Base-by-base conservation (phyloP, 2,797 vertebrate genomes). In the Siniperca undulata region DNA sequence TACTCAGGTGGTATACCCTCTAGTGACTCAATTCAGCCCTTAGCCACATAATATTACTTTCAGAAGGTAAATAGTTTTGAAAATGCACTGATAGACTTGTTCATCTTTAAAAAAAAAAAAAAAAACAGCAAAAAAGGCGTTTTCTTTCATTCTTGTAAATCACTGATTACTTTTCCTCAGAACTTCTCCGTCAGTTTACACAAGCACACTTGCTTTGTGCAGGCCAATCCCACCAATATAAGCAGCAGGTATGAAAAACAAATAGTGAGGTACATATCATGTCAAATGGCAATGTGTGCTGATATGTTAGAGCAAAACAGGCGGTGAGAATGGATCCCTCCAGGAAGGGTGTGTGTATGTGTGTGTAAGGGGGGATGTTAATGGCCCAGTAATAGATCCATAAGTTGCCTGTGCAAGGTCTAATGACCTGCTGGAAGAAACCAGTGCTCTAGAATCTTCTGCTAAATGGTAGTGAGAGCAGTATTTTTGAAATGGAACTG, bases 341-440 rank as follows among this genome's bases (percentile, higher is more conserved):
- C 50, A 81, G 56, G 50, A 53, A 56, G 4, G 16, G 40, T 19
- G 3, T 53, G 64, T 4, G 62, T 2, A 12, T 9, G 22, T 2
- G 50, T 14, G 64, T 24, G 50, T 9, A 17, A 10, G 6, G 13
- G 19, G 19, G 6, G 53, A 22, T 7, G 59, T 58, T 82, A 86
- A 74, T 87, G 78, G 48, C 61, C 24, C 44, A 48, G 24, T 74
- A 60, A 83, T 80, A 73, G 69, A 77, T 24, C 59, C 10, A 0
- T 71, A 72, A 64, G 74, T 61, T 73, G 81, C 68, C 72, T 62
- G 53, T 59, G 40, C 68, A 80, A 66, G 55, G 67, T 80, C 65
- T 73, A 61, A 83, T 77, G 71, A 73, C 30, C 52, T 70, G 59
- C 74, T 75, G 34, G 20, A 71, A 53, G 44, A 67, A 72, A 52